phyloP scores from a whole-genome alignment of 2,888 invertebrate genomes.

The Tortricodes alternella region DNA sequence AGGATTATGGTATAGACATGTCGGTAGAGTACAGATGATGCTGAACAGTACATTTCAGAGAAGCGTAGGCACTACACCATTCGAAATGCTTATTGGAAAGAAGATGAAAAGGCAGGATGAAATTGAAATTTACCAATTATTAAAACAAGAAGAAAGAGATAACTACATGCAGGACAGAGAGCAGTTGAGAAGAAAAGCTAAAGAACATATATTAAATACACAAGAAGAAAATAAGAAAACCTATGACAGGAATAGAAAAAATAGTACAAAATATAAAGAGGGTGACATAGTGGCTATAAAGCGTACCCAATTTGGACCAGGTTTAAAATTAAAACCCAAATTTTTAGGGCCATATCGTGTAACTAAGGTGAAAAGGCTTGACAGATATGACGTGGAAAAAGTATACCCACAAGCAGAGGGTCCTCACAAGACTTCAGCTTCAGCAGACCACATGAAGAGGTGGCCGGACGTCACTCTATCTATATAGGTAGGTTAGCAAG shows the following conservation, averaged over 20 bases:
- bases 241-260: background rate
- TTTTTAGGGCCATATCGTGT: background rate
- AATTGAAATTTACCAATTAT: background rate
- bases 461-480: background rate
- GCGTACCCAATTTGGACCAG: background rate
- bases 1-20: background rate
- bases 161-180: background rate
- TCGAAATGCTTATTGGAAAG: background rate
- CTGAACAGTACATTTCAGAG: background rate
- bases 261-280: background rate
- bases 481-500: no score
- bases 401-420: background rate
- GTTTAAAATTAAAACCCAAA: background rate
- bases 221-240: background rate
- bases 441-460: background rate
- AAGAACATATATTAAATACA: background rate
- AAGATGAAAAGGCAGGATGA: background rate
- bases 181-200: background rate
- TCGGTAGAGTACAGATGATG: background rate
- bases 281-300: background rate
- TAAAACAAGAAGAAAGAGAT: background rate
- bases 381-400: background rate
- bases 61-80: background rate
- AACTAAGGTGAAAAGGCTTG: background rate
- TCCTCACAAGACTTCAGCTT: background rate